Base-by-base conservation (phyloP, 2,113 vertebrate genomes). In the Chitala chitala region DNA sequence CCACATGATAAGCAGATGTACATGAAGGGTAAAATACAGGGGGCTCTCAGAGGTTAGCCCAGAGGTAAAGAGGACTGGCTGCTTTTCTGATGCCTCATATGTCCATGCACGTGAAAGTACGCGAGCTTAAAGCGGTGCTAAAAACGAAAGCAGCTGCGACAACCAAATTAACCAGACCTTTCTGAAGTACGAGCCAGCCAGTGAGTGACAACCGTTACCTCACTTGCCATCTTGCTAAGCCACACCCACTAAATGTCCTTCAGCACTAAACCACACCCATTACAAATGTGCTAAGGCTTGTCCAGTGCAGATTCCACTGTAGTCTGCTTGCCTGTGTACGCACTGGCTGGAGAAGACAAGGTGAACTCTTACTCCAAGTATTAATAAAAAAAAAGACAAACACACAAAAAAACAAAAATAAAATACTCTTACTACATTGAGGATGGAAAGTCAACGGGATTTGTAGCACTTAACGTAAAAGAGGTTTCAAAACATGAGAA, bases 381-480 rank as follows among this genome's bases (percentile, higher is more conserved):
- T 3, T 46, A 8, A 44, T 44, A 5, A 22, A 64, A 64, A 22
- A 64, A 61, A 61, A 65, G 20, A 3, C 12, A 3, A 51, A 51
- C 12, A 15, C 12, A 10, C 2, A 66, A 46, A 17, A 68, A 68
- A 22, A 68, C 26, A 17, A 55, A 42, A 20, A 10, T 48, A 48
- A 42, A 68, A 3, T 5, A 38, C 5, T 33, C 63, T 13, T 24
- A 38, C 33, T 46, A 4, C 64, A 38, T 22, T 26, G 42, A 68
- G 29, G 22, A 1, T 15, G 64, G 42, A 12, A 66, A 20, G 64
- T 68, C 40, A 48, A 36, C 64, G 17, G 42, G 38, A 0, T 68
- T 26, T 12, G 26, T 20, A 66, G 64, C 64, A 68, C 64, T 68
- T 66, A 29, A 38, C 46, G 8, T 42, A 48, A 42, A 46, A 71